phyloP scores from a whole-genome alignment of 2,113 vertebrate genomes.

The Thamnaconus septentrionalis region DNA sequence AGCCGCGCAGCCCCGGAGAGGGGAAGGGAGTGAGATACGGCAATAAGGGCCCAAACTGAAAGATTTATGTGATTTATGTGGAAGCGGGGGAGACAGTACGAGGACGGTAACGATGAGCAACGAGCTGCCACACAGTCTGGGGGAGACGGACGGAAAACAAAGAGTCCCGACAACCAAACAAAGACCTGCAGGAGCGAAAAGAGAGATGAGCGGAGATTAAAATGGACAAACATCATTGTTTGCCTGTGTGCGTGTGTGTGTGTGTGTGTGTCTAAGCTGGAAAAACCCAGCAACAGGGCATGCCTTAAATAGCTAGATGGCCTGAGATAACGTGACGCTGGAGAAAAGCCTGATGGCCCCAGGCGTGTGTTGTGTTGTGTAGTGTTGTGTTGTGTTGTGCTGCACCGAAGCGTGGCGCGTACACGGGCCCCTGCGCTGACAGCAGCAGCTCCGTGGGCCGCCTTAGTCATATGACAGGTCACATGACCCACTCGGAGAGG shows the following conservation, averaged over 20 bases:
- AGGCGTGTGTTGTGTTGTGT: slow-evolving; percentile 49
- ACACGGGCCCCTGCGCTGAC: slow-evolving; percentile 31
- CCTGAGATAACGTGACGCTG: slow-evolving; percentile 48
- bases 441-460: slow-evolving; percentile 34
- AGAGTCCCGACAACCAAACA: slow-evolving; percentile 4
- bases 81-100: neutral
- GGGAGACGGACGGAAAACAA: slow-evolving; percentile 6
- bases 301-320: slow-evolving; percentile 68
- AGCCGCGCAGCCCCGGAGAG: neutral
- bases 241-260: neutral
- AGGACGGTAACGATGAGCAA: slow-evolving; percentile 39
- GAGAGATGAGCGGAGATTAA: slow-evolving; percentile 16
- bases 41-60: too few species aligned
- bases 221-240: slow-evolving; percentile 13
- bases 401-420: slow-evolving; percentile 22
- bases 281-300: slow-evolving; percentile 69
- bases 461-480: slow-evolving; percentile 42
- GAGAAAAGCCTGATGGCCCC: slow-evolving; percentile 49
- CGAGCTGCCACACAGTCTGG: slow-evolving; percentile 12
- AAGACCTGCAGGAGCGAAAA: slow-evolving; percentile 3
- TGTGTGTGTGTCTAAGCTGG: slow-evolving; percentile 17
- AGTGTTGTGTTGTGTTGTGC: slow-evolving; percentile 40
- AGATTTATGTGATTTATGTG: too few species aligned
- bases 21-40: too few species aligned
- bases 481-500: slow-evolving; percentile 37